Evolutionary conservation across 64 coral and sea anemone genomes (phyloP).

Genomic region (Catalaphyllia jardinei): DNA sequence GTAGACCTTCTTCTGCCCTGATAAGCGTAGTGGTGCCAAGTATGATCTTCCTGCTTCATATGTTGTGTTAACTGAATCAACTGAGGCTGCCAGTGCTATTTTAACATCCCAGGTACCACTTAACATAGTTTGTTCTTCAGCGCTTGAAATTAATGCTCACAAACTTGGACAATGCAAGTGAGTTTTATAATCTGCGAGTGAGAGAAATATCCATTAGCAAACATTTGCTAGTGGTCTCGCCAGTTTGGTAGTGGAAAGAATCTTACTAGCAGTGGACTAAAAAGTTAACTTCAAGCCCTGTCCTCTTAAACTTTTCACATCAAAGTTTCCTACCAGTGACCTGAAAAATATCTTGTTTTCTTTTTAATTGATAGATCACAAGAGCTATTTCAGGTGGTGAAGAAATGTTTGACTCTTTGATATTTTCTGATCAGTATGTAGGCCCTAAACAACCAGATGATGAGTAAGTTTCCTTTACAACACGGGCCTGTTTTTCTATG

Average conservation of each 20-base stretch:
- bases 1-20: slow-evolving; percentile 96
- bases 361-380: slow-evolving; percentile 57
- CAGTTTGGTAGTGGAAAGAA: too few relatives aligned
- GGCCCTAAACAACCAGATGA: slow-evolving; percentile 86
- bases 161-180: too few relatives aligned
- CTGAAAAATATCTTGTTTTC: background rate
- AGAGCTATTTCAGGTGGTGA: slow-evolving; percentile 77
- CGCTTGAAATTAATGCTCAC: too few relatives aligned
- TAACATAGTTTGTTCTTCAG: background rate
- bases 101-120: slow-evolving; percentile 73
- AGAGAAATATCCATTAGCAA: too few relatives aligned
- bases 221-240: too few relatives aligned
- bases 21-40: slow-evolving; percentile 83
- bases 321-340: background rate
- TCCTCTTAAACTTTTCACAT: background rate
- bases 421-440: slow-evolving; percentile 97
- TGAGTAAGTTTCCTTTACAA: slow-evolving; percentile 67
- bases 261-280: too few relatives aligned
- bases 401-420: slow-evolving; percentile 92
- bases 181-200: too few relatives aligned
- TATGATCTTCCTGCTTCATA: slow-evolving; percentile 85
- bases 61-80: slow-evolving; percentile 85
- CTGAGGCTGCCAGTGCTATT: slow-evolving; percentile 67
- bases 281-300: background rate
- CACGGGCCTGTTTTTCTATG: background rate